Evolutionary conservation across 2,113 vertebrate genomes (phyloP).

Genomic region (Poeciliopsis occidentalis): DNA sequence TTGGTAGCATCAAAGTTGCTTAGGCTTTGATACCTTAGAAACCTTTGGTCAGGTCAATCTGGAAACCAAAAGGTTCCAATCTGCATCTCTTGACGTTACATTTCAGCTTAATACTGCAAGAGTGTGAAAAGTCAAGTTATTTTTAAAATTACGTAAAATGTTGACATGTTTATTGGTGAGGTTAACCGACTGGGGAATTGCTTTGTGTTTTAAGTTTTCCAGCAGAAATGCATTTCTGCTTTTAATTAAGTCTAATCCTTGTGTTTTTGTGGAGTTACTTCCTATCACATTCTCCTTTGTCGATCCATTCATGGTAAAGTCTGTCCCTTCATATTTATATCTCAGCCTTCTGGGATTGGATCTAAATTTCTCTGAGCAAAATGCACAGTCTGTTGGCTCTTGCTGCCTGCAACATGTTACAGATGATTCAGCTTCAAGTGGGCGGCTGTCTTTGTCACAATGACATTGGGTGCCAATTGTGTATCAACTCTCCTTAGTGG

Average conservation of each 20-base stretch:
- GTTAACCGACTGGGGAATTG: neutral
- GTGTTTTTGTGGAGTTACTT: neutral
- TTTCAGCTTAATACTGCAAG: neutral
- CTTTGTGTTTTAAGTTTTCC: neutral
- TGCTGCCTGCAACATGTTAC: neutral
- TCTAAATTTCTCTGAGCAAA: constrained; percentile 58
- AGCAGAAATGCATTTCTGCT: neutral
- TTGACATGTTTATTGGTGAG: neutral
- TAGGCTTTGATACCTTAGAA: too few relatives aligned
- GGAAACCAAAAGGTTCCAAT: neutral
- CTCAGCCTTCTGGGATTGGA: constrained; percentile 39
- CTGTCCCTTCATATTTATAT: constrained; percentile 9
- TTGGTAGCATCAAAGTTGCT: too few relatives aligned
- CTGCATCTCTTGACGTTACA: neutral
- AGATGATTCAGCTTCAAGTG: constrained; percentile 43
- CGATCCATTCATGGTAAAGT: neutral
- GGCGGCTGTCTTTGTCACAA: constrained; percentile 37
- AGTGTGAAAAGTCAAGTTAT: neutral
- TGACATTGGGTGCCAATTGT: constrained; percentile 28
- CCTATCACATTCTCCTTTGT: neutral
- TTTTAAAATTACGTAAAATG: too few relatives aligned
- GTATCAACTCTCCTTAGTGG: constrained; percentile 37
- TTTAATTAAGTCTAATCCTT: neutral
- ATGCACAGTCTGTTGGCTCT: constrained; percentile 29
- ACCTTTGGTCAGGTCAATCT: neutral